Evolutionary conservation across 2,113 vertebrate genomes (phyloP).

Genomic region (Cyrtonyx montezumae): DNA sequence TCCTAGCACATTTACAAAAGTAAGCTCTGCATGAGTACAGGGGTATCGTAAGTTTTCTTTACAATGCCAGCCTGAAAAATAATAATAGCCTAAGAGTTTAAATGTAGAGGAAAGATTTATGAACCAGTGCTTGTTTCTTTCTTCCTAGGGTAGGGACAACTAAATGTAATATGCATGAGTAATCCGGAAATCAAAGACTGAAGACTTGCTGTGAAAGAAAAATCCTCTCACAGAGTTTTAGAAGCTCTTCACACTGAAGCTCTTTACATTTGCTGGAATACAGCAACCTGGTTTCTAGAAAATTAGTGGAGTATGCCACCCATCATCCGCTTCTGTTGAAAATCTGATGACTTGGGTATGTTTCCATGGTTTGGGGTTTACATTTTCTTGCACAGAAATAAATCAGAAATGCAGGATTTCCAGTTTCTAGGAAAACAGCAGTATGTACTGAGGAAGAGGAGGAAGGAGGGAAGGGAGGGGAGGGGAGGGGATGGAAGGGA

Average conservation of each 20-base stretch:
- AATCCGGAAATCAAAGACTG: not conserved
- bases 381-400: not conserved
- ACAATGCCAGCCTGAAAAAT: not conserved
- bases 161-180: not conserved
- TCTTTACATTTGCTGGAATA: not conserved
- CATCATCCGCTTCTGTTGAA: not conserved
- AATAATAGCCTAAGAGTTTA: not conserved
- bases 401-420: not conserved
- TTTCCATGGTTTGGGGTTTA: not conserved
- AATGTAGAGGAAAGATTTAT: not conserved
- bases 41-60: not conserved
- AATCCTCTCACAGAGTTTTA: not conserved
- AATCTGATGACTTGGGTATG: not conserved
- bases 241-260: not conserved
- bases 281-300: not conserved
- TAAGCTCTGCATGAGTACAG: not conserved
- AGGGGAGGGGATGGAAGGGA: too few relatives aligned
- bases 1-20: fast-evolving
- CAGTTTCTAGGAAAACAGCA: not conserved
- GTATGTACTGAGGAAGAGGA: not conserved
- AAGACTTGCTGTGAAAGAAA: not conserved
- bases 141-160: not conserved
- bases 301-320: not conserved
- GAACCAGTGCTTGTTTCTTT: not conserved
- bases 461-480: not conserved